Evolutionary conservation across 2,888 invertebrate genomes (phyloP), one percentile per base, ranked within the genome.

Genomic region (Lycocerus yunnanus): DNA sequence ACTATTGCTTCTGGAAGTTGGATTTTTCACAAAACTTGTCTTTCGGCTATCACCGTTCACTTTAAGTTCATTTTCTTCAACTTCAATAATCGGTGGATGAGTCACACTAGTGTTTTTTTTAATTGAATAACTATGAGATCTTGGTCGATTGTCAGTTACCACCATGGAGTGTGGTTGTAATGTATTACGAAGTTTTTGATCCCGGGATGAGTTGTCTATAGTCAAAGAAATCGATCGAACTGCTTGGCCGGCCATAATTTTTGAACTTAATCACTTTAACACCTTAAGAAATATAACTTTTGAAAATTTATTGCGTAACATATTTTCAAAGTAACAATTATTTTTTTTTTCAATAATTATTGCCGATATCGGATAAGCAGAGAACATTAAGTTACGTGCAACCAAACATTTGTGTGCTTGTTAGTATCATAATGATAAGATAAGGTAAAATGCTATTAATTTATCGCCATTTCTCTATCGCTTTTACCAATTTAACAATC

Each of bases 81-180:
- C 65, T 71, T 70, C 77, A 15, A 73, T 77, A 8, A 77, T 77
- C 1, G 78, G 76, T 0, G 74, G 69, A n/a, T 78, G 79, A 14
- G 68, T 60, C 11, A 77, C 72, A 21, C 75, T 1, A 43, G 5
- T 4, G n/a, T n/a, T 43, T 1, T 6, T 43, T 43, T n/a, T 5
- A n/a, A 5, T 5, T 5, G n/a, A n/a, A 8, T 73, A 79, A 72
- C 69, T 78, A 9, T 82, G 79, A 3, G 81, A 80, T 58, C 80
- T 78, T 5, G 82, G 81, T 27, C 79, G 80, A n/a, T 78, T 14
- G 58, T 77, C 11, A 77, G 70, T 58, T 2, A 13, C 27, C 1
- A 27, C 13, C 73, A 69, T 43, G 24, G 69, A 15, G 21, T 61
- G 63, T n/a, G 74, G 75, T 70, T 77, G 77, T 9, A 74, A n/a